These are phyloP conservation scores for Bungarus multicinctus DNA, from an alignment of 2,113 vertebrate genomes.

Conservation along the genomic window DNA sequence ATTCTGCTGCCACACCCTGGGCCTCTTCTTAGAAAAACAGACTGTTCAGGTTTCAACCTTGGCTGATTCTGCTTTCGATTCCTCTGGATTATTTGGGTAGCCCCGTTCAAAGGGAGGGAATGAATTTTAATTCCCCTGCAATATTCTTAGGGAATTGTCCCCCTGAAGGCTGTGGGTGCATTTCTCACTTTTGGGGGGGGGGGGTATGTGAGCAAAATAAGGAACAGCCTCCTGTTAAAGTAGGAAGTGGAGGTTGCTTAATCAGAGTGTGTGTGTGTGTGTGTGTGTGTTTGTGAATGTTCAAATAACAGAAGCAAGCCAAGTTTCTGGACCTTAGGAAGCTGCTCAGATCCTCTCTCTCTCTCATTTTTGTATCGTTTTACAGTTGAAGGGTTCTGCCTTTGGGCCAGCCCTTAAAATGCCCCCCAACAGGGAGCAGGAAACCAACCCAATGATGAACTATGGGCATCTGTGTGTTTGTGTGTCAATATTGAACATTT, in stretches of 20 bases:
- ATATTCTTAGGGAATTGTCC: neutral
- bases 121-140: neutral
- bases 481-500: neutral
- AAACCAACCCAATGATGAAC: neutral
- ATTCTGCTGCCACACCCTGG: neutral
- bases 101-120: neutral
- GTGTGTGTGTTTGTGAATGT: neutral
- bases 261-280: neutral
- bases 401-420: neutral
- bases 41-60: neutral
- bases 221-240: neutral
- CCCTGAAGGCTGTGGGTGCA: neutral
- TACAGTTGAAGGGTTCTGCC: neutral
- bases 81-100: neutral
- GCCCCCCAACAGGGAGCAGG: neutral
- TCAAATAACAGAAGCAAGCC: neutral
- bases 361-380: neutral
- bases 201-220: neutral
- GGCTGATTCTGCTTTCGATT: neutral
- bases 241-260: neutral
- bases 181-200: neutral
- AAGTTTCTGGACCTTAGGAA: neutral
- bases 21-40: neutral
- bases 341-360: neutral
- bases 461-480: neutral